A percentile compares a stretch with the other conserved stretches of the same genome.
phyloP scores from a whole-genome alignment of 1,140 invertebrate genomes.

The Chymomyza costata region DNA sequence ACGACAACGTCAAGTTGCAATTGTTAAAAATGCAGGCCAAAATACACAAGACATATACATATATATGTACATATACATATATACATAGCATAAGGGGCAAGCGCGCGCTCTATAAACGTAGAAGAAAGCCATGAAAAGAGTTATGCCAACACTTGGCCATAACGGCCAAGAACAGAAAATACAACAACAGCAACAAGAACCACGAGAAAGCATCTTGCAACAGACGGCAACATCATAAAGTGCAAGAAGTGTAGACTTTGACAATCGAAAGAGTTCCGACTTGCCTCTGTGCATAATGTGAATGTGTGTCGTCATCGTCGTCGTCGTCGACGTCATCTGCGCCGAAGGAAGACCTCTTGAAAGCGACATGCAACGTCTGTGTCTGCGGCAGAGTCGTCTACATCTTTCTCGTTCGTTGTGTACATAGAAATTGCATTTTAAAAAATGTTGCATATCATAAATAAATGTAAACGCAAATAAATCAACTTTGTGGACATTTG shows the following conservation, averaged over 20 bases:
- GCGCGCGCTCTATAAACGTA: no score
- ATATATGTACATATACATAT: no score
- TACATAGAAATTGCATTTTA: constrained; percentile 61
- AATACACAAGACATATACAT: no score
- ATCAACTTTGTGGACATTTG: constrained; percentile 69
- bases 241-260: no score
- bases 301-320: constrained; percentile 5
- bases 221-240: neutral
- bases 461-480: constrained; percentile 70
- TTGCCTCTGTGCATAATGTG: constrained; percentile 4
- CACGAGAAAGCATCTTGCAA: no score
- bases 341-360: neutral
- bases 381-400: no score
- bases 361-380: neutral
- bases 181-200: neutral
- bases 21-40: no score
- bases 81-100: no score
- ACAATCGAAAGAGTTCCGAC: no score
- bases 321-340: neutral
- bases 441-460: constrained; percentile 71
- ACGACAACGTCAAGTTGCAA: no score
- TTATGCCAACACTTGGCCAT: constrained; percentile 33
- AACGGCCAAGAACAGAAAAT: constrained; percentile 6
- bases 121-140: no score
- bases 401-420: constrained; percentile 8